These are phyloP conservation scores for Haliclystus octoradiatus DNA, from an alignment of 30 jellyfish, hydroid and myxozoan species.

Conservation along the genomic window DNA sequence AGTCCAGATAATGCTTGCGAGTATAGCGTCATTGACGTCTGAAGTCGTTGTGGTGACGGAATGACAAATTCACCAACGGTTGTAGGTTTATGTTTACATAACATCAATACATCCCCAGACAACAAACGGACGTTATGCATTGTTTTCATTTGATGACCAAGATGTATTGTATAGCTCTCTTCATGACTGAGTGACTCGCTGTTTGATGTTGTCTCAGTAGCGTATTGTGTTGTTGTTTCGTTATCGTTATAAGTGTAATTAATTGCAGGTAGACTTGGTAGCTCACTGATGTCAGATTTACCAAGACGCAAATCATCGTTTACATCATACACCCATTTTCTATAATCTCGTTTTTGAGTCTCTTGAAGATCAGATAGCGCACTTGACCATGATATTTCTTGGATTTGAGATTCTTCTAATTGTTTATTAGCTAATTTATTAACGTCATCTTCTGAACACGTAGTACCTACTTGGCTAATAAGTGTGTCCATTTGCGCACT, in stretches of 20 bases:
- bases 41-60: conserved; percentile 90
- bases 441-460: conserved; percentile 70
- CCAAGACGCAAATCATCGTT: conserved; percentile 63
- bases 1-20: conserved; percentile 75
- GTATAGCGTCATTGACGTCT: conserved; percentile 85
- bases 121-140: conserved; percentile 83
- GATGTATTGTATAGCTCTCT: conserved; percentile 84
- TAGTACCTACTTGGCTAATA: conserved; percentile 46
- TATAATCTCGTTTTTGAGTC: conserved; percentile 74
- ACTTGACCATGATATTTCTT: conserved; percentile 87
- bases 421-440: conserved; percentile 65
- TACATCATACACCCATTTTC: conserved; percentile 83
- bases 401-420: conserved; percentile 84
- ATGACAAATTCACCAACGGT: conserved; percentile 70
- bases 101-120: conserved; percentile 69
- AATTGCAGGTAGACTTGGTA: no score
- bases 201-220: conserved; percentile 18
- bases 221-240: no score
- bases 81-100: conserved; percentile 66
- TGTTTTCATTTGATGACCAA: conserved; percentile 92
- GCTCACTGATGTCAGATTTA: conserved; percentile 21
- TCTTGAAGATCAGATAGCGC: conserved; percentile 82
- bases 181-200: conserved; percentile 64
- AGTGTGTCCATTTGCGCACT: conserved; percentile 57
- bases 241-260: conserved; percentile 1